Percentiles rank a stretch among this genome's conserved stretches.
Evolutionary conservation across 2,888 invertebrate genomes (phyloP).

Genomic region (Pedicia rivosa): DNA sequence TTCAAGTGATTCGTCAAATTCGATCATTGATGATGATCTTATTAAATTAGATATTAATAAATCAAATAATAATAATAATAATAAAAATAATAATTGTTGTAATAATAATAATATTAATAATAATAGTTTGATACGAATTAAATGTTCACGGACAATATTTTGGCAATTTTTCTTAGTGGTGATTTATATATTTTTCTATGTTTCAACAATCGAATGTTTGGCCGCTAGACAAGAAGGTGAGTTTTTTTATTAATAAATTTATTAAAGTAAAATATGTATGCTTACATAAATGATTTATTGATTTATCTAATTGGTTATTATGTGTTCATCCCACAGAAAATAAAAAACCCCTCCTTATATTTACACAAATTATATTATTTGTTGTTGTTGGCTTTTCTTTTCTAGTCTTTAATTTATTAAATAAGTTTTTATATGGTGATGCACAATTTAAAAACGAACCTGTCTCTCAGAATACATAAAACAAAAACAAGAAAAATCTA

Average conservation of each 20-base stretch:
- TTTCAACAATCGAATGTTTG: slow-evolving; percentile 23
- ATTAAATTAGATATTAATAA: background rate
- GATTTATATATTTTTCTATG: slow-evolving; percentile 13
- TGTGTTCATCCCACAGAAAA: too few species aligned
- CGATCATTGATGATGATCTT: background rate
- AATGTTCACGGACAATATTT: slow-evolving; percentile 5
- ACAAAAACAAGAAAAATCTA: too few species aligned
- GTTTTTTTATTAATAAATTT: slow-evolving; percentile 9
- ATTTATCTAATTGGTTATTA: too few species aligned
- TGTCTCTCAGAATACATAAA: too few species aligned
- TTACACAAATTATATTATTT: too few species aligned
- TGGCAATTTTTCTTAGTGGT: slow-evolving; percentile 11
- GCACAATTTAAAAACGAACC: too few species aligned
- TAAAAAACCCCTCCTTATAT: too few species aligned
- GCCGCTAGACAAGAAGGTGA: slow-evolving; percentile 27
- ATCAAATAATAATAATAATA: slow-evolving; percentile 1
- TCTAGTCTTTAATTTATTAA: too few species aligned
- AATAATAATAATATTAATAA: slow-evolving; percentile 4
- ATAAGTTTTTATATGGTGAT: too few species aligned
- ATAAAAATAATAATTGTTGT: background rate
- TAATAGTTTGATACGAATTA: slow-evolving; percentile 4
- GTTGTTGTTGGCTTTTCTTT: too few species aligned
- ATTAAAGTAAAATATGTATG: too few species aligned
- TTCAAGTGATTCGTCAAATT: slow-evolving; percentile 1
- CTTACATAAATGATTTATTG: too few species aligned